phyloP scores from a whole-genome alignment of 2,888 invertebrate genomes.

The Nemoura dubitans region DNA sequence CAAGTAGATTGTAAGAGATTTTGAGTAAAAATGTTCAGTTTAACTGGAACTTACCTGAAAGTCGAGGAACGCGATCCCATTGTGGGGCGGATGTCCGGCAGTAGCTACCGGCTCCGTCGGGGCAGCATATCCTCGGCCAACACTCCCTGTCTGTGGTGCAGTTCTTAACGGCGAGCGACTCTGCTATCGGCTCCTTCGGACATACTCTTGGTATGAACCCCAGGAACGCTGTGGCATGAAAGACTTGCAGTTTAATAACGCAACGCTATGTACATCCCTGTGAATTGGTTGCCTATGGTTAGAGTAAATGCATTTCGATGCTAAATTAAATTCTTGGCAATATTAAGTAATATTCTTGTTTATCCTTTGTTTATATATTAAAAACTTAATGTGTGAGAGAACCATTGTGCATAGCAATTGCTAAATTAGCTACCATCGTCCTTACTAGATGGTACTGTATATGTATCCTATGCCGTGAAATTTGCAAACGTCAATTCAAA shows the following conservation, averaged over 20 bases:
- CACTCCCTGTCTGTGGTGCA: constrained; percentile 76
- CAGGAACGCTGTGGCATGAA: constrained; percentile 67
- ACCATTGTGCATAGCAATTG: too few relatives aligned
- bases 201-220: constrained; percentile 77
- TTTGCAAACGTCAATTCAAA: too few relatives aligned
- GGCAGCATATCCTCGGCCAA: constrained; percentile 79
- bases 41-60: constrained; percentile 61
- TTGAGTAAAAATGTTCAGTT: too few relatives aligned
- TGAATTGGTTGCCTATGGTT: not conserved
- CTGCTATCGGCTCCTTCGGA: constrained; percentile 73
- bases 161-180: constrained; percentile 72
- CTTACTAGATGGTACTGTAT: too few relatives aligned
- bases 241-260: not conserved
- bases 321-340: too few relatives aligned
- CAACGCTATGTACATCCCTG: not conserved
- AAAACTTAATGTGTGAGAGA: too few relatives aligned
- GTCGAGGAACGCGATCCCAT: constrained; percentile 65
- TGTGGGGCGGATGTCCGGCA: constrained; percentile 76
- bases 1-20: too few relatives aligned
- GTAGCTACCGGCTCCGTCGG: constrained; percentile 71
- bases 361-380: too few relatives aligned
- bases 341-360: too few relatives aligned
- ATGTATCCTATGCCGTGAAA: too few relatives aligned
- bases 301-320: not conserved
- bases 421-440: too few relatives aligned